Evolutionary conservation across 2,113 vertebrate species (phyloP), one percentile per base, ranked within the genome.

Genomic region (Arizona elegans): DNA sequence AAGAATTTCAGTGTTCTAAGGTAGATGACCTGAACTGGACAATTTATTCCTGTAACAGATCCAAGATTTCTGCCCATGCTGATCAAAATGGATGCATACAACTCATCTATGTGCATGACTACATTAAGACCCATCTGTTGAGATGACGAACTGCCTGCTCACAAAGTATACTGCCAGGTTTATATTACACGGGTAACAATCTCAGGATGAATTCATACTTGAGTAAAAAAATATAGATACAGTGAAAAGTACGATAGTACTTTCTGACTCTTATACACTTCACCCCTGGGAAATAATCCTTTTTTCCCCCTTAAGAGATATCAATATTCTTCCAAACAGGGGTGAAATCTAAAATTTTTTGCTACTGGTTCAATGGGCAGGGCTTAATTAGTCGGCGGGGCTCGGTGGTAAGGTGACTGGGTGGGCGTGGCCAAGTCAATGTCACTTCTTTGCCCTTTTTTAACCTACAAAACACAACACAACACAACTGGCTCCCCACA

Each of bases 81-180:
- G 95, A 97, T 95, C 96, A 95, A 95, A 97, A 96, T 89, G 91
- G 93, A 95, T 93, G 94, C 85, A 92, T 8, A 56, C 47, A 95
- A 92, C 55, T 93, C 97, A 91, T 91, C 93, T 90, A 94, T 88
- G 92, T 92, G 89, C 59, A 90, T 55, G 85, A 56, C 12, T 93
- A 12, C n/a, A 91, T 55, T 86, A 15, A 86, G 19, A 38, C 47
- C 92, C 95, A 96, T 89, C 95, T 97, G 94, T 95, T 93, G 91
- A 26, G 0, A 2, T 96, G 94, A 90, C 94, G 93, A 23, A 13
- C 85, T 91, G 95, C 94, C 92, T 92, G 33, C 92, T 88, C 91
- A 50, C 58, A 95, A 96, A 91, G 15, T 93, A 91, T 93, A 95
- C 94, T 88, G 91, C 93, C 93, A 96, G 70, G 96, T 95, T 75